phyloP scores from a whole-genome alignment of 2,888 invertebrate species.

The Empis livida region DNA sequence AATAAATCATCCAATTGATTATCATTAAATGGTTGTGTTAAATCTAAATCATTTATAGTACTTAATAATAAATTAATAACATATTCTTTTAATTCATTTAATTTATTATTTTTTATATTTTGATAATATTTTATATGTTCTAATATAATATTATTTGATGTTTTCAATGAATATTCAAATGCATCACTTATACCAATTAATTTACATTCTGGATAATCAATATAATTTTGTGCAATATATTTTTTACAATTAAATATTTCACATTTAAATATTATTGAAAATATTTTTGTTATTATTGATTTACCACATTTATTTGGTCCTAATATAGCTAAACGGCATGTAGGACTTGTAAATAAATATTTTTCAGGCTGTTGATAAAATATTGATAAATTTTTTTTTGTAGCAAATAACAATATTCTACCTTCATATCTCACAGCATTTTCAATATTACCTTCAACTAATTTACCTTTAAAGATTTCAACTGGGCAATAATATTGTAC shows the following conservation, averaged over 20 bases:
- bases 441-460: slow-evolving; percentile 39
- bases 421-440: slow-evolving; percentile 47
- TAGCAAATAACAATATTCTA: slow-evolving; percentile 46
- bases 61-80: not conserved
- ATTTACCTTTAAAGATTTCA: slow-evolving; percentile 42
- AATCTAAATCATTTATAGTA: too few species aligned
- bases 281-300: slow-evolving; percentile 38
- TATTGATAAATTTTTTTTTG: slow-evolving; percentile 37
- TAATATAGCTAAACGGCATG: slow-evolving; percentile 44
- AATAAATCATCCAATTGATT: not conserved
- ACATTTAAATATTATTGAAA: not conserved
- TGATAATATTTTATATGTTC: not conserved
- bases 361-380: slow-evolving; percentile 50
- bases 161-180: not conserved
- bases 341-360: slow-evolving; percentile 42
- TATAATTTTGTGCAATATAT: not conserved
- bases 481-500: slow-evolving; percentile 53
- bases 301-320: slow-evolving; percentile 50
- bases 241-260: not conserved
- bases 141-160: not conserved
- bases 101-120: not conserved
- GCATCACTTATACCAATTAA: not conserved
- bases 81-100: not conserved
- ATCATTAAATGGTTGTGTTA: not conserved
- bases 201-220: not conserved